Evolutionary conservation across 2,888 invertebrate species (phyloP).

Genomic region (Aplocera efformata): DNA sequence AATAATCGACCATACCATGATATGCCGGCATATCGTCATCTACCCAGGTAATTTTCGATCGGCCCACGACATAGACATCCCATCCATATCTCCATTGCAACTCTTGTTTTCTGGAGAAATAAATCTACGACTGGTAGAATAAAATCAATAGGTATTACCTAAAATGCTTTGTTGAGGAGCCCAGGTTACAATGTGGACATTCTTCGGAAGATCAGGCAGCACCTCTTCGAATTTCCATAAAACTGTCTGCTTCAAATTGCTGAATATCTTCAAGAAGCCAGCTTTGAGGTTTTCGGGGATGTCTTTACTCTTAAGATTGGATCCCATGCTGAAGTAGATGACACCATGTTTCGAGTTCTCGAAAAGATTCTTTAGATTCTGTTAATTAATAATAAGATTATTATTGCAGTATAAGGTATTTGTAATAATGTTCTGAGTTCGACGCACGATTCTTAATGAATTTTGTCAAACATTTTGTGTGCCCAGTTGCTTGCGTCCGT

Average conservation of each 20-base stretch:
- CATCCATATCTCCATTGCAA: no score
- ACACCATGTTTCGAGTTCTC: constrained; percentile 48
- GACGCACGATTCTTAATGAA: no score
- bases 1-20: no score
- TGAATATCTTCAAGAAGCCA: constrained; percentile 49
- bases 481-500: no score
- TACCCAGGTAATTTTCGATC: no score
- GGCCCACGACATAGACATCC: no score
- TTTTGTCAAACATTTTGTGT: no score
- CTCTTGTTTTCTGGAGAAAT: background rate
- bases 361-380: constrained; percentile 47
- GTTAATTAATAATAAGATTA: no score
- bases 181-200: constrained; percentile 63
- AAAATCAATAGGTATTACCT: constrained; percentile 30
- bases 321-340: constrained; percentile 59
- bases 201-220: constrained; percentile 47
- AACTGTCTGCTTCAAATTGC: constrained; percentile 58
- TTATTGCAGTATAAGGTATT: no score
- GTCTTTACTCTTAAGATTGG: constrained; percentile 43
- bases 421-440: no score
- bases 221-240: constrained; percentile 67
- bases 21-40: no score
- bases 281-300: constrained; percentile 38
- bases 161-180: constrained; percentile 54
- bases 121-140: no score